Evolutionary conservation across 2,113 vertebrate genomes (phyloP), one percentile per base, ranked within the genome.

Genomic region (Xenotilapia longispinis): DNA sequence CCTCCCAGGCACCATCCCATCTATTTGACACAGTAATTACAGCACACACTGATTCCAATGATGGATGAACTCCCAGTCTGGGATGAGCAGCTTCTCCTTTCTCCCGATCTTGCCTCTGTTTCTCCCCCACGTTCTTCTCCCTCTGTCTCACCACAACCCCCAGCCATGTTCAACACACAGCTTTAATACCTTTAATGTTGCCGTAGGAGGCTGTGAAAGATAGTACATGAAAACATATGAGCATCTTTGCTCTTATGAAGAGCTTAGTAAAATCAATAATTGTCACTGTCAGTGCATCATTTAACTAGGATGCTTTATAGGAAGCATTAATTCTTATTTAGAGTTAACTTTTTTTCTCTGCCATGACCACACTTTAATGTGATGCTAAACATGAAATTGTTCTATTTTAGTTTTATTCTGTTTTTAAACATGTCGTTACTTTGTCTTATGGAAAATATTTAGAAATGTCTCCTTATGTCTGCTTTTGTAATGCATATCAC

Each of bases 21-120:
- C 95, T 96, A 95, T 93, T 96, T 97, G 96, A 97, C 96, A 97
- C 95, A 96, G 96, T 97, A 97, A 97, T 97, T 97, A 97, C 96
- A 97, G 96, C 96, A 95, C 97, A 96, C 92, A 92, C 96, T 96
- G 96, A 97, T 97, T 97, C 96, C 93, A 95, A 94, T 97, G 96
- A 97, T 97, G 96, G 96, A 97, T 97, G 96, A 96, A 97, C 94
- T 97, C 96, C 95, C 96, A 94, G 93, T 88, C 95, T 95, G 96
- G 96, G 96, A 97, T 95, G 93, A 92, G 88, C 91, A 89, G 47
- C 89, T 81, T 86, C 91, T 91, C 82, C 84, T 91, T 88, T 87
- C 90, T 92, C 92, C 92, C 58, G 14, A 86, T 93, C 89, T 91
- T 87, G 85, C 89, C 55, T 83, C 63, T 80, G 54, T 6, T 82